Base-by-base conservation (phyloP, 2,888 invertebrate species). In the Oligia latruncula region DNA sequence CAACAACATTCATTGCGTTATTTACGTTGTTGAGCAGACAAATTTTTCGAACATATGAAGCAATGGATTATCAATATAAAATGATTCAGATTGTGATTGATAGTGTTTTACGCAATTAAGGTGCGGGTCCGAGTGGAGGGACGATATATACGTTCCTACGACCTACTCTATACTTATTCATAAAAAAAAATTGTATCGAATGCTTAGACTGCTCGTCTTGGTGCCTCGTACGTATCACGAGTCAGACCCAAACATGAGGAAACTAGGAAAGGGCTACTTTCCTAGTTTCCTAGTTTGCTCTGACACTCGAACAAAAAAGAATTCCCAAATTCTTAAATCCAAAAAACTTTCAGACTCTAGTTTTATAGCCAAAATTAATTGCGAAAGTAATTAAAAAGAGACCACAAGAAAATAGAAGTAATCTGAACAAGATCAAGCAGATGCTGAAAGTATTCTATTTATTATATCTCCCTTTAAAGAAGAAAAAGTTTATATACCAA, bases 401-500 rank as follows among this genome's bases (percentile, higher is more conserved):
- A 78, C 67, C 71, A 71, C 67, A 29, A 68, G 20, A 78, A 58
- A 64, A 65, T 55, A 71, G 13, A 71, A 13, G 71, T 40, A 65
- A 71, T 62, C 72, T 4, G 35, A 46, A 55, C 23, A 65, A 70
- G 58, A 73, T 72, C 66, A 58, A 49, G 55, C 9, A 65, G 58
- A 52, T 6, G 55, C 72, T 66, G 55, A 73, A 85, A 74, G 68
- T 78, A 58, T 78, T 81, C 13, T 13, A 73, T 86, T 81, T 77
- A 73, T 73, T 77, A 85, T 81, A 71, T 74, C 49, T 23, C 9
- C 35, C 17, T 79, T 77, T 60, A 35, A 40, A 74, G n/a, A 74
- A 46, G n/a, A 73, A 85, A 86, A 85, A 85, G 71, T 77, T 85
- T 65, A 55, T 40, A n/a, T 9, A 80, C 71, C 68, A 83, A 82